Base-by-base conservation (phyloP, 2,888 invertebrate species). In the Troides aeacus region DNA sequence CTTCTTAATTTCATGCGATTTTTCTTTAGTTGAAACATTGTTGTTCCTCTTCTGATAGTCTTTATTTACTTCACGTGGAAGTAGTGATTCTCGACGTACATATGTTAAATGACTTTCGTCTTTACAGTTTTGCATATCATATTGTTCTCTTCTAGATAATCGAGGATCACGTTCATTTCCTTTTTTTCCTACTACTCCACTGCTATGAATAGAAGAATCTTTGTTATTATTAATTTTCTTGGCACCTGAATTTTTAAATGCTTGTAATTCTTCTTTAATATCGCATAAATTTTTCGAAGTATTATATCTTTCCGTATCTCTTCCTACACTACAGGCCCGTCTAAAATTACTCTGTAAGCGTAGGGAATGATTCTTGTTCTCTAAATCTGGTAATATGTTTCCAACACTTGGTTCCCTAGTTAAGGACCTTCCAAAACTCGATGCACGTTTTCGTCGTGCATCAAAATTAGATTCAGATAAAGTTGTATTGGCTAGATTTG, bases 301-400 rank as follows among this genome's bases (percentile, higher is more conserved):
- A 69, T 73, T 74, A 39, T 70, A 30, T 62, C 73, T 71, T 60
- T 72, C 62, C 4, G 81, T 71, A 57, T 85, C 84, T 74, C 83
- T 81, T n/a, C 90, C 90, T 36, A 91, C 83, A 76, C 91, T 91
- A 70, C 83, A 77, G 0, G 90, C 90, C 53, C 91, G 84, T 72
- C 80, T 79, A 70, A 82, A 86, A 58, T 74, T 75, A 67, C 74
- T 56, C 2, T 79, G 71, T 73, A 77, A 66, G 73, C 72, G 57
- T 68, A 62, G 64, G 59, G 64, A 64, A 21, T 24, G 24, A 24
- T 50, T 62, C 72, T 73, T 61, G 39, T 58, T 65, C 72, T 71
- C 5, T 64, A 59, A 69, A 58, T 71, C 60, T 24, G 60, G 57
- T 59, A 42, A 60, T 30, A 30, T 59, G 17, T 59, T 72, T 36